Conservation (phyloP, 2,888 invertebrate genomes). For the Andrena marginata region DNA sequence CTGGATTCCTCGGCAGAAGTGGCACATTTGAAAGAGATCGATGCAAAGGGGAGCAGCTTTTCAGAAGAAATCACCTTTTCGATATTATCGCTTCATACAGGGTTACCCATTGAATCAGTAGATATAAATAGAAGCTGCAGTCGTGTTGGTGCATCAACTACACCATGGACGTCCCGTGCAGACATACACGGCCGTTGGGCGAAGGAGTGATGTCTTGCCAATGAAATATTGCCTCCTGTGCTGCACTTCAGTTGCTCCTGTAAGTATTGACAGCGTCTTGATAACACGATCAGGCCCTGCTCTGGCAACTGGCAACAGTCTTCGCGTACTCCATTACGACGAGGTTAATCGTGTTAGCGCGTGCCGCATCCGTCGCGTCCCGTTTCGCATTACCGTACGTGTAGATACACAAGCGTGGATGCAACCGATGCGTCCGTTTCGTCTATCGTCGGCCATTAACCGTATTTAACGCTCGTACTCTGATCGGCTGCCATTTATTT, state of each 20-base stretch:
- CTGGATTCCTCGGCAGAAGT: no score
- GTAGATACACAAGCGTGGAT: slow-evolving; percentile 38
- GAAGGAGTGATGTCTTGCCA: slow-evolving; percentile 42
- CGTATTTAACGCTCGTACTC: background rate
- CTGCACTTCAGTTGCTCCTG: slow-evolving; percentile 54
- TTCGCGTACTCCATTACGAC: slow-evolving; percentile 78
- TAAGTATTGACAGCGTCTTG: slow-evolving; percentile 75
- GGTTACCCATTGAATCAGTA: no score
- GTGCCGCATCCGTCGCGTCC: slow-evolving; percentile 66
- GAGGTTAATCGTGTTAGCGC: slow-evolving; percentile 78
- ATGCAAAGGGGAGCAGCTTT: no score
- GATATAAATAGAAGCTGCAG: background rate
- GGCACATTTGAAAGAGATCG: no score
- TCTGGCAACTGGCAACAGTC: slow-evolving; percentile 59
- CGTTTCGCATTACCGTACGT: slow-evolving; percentile 56
- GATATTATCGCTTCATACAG: no score
- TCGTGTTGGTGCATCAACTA: background rate
- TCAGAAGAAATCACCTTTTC: no score
- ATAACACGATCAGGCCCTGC: slow-evolving; percentile 77
- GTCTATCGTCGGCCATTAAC: background rate
- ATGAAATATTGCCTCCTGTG: slow-evolving; percentile 50
- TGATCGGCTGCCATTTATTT: background rate
- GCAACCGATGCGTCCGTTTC: slow-evolving; percentile 12
- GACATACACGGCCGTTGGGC: background rate
- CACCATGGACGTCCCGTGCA: background rate